Conservation (phyloP, 1,140 invertebrate species). For the Papilio dardanus region DNA sequence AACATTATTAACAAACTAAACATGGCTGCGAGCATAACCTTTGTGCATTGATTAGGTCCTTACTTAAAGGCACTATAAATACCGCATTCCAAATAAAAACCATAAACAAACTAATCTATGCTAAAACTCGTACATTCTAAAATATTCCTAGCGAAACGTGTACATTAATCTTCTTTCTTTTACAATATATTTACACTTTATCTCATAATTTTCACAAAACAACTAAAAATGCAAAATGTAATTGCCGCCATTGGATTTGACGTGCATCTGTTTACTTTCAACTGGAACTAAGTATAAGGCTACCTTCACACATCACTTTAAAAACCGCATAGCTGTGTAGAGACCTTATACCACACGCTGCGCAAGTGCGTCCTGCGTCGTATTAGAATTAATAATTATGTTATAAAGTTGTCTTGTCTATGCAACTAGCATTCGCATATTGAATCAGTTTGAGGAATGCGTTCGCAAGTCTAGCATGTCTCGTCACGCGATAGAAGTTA, state of each 20-base stretch:
- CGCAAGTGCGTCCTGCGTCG: not conserved
- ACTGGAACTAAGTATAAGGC: not conserved
- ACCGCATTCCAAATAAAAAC: too few species aligned
- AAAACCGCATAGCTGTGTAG: not conserved
- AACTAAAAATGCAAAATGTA: too few species aligned
- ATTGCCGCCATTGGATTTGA: too few species aligned
- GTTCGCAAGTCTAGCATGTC: not conserved
- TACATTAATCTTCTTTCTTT: too few species aligned
- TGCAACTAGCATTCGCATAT: not conserved
- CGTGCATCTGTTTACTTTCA: too few species aligned
- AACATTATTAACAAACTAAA: constrained; percentile 22
- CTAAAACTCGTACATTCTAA: too few species aligned
- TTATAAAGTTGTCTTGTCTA: constrained; percentile 5
- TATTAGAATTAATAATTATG: constrained; percentile 4
- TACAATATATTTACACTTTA: too few species aligned
- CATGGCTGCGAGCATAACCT: not conserved
- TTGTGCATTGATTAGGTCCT: not conserved
- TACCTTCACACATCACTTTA: not conserved
- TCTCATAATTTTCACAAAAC: too few species aligned
- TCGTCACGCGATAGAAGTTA: not conserved
- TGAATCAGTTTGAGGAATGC: constrained; percentile 6
- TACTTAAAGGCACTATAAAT: too few species aligned
- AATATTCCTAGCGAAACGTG: too few species aligned
- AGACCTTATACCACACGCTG: not conserved
- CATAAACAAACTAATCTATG: too few species aligned